Percentiles rank a stretch among this genome's conserved stretches.
phyloP scores from a whole-genome alignment of 2,888 invertebrate species.

The Coenonympha arcania region DNA sequence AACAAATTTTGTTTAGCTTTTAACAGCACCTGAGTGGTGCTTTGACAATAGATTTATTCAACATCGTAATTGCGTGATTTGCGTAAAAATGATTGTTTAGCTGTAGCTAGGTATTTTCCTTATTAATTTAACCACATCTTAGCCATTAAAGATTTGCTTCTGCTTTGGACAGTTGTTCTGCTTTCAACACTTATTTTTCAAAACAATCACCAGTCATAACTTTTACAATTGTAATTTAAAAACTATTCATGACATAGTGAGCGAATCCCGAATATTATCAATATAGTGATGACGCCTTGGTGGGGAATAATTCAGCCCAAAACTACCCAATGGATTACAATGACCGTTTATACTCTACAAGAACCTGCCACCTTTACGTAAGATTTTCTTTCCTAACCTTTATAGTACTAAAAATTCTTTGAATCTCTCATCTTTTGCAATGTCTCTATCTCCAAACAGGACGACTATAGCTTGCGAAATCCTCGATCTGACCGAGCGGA shows the following conservation, averaged over 20 bases:
- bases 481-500: slow-evolving; percentile 57
- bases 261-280: slow-evolving; percentile 60
- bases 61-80: too few relatives aligned
- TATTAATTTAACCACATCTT: too few relatives aligned
- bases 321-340: slow-evolving; percentile 60
- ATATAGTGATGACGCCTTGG: slow-evolving; percentile 67
- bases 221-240: too few relatives aligned
- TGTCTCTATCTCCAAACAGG: too few relatives aligned
- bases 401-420: too few relatives aligned
- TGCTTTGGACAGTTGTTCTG: neutral
- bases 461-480: slow-evolving; percentile 62
- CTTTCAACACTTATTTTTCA: too few relatives aligned
- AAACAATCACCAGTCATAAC: neutral
- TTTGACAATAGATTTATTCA: too few relatives aligned
- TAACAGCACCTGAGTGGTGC: too few relatives aligned
- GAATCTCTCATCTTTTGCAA: neutral
- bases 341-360: slow-evolving; percentile 64
- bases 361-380: slow-evolving; percentile 68
- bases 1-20: neutral
- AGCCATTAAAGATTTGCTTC: neutral
- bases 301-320: slow-evolving; percentile 65
- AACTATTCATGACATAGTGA: too few relatives aligned
- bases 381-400: too few relatives aligned
- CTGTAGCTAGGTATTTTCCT: too few relatives aligned
- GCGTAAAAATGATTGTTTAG: too few relatives aligned